Evolutionary conservation across 2,797 vertebrate genomes (phyloP).

Genomic region (Todus mexicanus): DNA sequence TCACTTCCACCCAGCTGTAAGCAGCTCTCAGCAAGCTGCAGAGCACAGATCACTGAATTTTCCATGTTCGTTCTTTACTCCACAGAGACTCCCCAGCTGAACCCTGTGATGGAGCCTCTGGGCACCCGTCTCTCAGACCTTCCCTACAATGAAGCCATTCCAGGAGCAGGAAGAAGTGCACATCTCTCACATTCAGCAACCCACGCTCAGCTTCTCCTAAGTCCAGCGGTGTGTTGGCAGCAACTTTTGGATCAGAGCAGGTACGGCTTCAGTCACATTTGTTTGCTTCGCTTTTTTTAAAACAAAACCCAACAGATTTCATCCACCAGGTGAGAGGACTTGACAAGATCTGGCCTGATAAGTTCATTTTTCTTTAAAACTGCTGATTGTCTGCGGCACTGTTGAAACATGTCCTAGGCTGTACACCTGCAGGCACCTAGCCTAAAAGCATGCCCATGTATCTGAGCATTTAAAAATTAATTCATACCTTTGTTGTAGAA

Average conservation of each 20-base stretch:
- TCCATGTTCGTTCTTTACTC: background rate
- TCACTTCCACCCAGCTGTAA: background rate
- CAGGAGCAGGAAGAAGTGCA: constrained; percentile 79
- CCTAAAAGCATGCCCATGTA: background rate
- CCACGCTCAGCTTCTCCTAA: constrained; percentile 84
- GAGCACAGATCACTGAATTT: background rate
- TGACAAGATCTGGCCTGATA: background rate
- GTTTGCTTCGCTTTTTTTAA: background rate
- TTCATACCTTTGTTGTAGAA: background rate
- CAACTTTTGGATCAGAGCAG: background rate
- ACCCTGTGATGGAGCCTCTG: constrained; percentile 76
- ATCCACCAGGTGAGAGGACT: background rate
- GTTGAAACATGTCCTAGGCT: background rate
- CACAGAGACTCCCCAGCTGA: constrained; percentile 66
- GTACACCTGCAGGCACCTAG: background rate
- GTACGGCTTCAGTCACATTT: background rate
- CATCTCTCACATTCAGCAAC: constrained; percentile 83
- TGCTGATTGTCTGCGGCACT: background rate
- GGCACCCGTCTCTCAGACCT: constrained; percentile 81
- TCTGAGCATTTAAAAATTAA: background rate
- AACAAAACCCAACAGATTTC: background rate
- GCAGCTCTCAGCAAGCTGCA: background rate
- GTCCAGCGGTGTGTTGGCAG: background rate
- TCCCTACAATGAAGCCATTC: constrained; percentile 79
- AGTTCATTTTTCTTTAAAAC: background rate